Base-by-base conservation (phyloP, 2,113 vertebrate genomes). In the Chaetodon trifascialis region DNA sequence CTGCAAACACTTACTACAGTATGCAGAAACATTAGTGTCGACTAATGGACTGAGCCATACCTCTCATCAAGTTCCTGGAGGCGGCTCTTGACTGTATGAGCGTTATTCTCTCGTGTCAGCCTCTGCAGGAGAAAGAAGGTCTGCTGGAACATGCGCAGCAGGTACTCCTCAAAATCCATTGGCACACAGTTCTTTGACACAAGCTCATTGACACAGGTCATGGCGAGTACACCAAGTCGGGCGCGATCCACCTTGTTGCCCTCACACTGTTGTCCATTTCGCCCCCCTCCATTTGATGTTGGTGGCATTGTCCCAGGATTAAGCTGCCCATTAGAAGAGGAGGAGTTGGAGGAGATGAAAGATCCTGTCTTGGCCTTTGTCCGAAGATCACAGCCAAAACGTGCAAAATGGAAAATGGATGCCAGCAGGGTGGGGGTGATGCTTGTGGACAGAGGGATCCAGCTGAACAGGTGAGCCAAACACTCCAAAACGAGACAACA, bases 171-270 rank as follows among this genome's bases (percentile, higher is more conserved):
- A 30, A 99, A 99, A 88, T 99, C 98, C 95, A 98, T 89, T 9
- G 98, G 98, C 93, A 99, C 98, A 0, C 98, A 99, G 97, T 99
- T 99, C 95, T 99, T 99, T 71, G 97, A 99, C 96, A 99, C 98
- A 49, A 99, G 97, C 93, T 99, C 98, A 16, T 99, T 99, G 94
- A 99, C 97, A 92, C 98, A 99, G 68, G 96, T 96, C 98, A 99
- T 99, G 62, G 98, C 97, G 79, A 99, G 94, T 19, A 99, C 95
- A 0, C 98, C 98, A 0, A 99, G 96, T 0, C 96, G 94, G 73
- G 97, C 97, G 0, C 97, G 96, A 19, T 98, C 97, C 38, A 91
- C 88, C 10, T 92, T 94, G 88, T 86, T 90, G 51, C 92, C 89
- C 63, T 90, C 93, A 1, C 69, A 83, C 51, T 87, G 91, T 62